These are phyloP conservation scores for Synergus itoensis DNA, from an alignment of 2,888 invertebrate species.

Conservation along the genomic window DNA sequence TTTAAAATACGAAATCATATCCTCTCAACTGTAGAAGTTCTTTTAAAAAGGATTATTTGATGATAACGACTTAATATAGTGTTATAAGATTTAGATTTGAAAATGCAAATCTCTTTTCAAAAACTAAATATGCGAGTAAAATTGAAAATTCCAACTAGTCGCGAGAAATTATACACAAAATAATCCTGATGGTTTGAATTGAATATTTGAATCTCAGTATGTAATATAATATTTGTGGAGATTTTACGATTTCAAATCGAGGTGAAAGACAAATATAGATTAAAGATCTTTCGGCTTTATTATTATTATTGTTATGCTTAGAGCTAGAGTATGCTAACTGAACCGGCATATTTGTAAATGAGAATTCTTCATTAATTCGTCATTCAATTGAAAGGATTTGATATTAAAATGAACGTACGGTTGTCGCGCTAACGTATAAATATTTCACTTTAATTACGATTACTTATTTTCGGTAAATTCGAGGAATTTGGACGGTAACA, in stretches of 20 bases:
- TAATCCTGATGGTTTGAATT: neutral
- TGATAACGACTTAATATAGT: neutral
- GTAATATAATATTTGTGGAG: neutral
- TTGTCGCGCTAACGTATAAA: slow-evolving; percentile 38
- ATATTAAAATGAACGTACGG: slow-evolving; percentile 58
- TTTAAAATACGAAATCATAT: neutral
- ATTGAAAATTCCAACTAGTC: neutral
- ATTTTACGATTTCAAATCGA: neutral
- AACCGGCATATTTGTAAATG: slow-evolving; percentile 63
- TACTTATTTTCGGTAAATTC: slow-evolving; percentile 23
- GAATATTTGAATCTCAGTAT: neutral
- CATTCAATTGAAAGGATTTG: slow-evolving; percentile 64
- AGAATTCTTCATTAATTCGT: slow-evolving; percentile 68
- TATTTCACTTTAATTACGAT: slow-evolving; percentile 46
- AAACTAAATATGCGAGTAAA: neutral
- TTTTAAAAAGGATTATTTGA: slow-evolving; percentile 15
- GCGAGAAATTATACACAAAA: neutral
- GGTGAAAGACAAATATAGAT: neutral
- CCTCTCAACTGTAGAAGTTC: neutral
- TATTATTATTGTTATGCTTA: neutral
- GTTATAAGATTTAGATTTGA: neutral
- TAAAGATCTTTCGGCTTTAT: neutral
- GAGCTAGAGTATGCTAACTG: slow-evolving; percentile 45
- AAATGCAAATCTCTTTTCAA: neutral
- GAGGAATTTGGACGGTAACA: slow-evolving; percentile 5